Evolutionary conservation across 2,888 invertebrate genomes (phyloP).

Genomic region (Lepidochrysops patricia): DNA sequence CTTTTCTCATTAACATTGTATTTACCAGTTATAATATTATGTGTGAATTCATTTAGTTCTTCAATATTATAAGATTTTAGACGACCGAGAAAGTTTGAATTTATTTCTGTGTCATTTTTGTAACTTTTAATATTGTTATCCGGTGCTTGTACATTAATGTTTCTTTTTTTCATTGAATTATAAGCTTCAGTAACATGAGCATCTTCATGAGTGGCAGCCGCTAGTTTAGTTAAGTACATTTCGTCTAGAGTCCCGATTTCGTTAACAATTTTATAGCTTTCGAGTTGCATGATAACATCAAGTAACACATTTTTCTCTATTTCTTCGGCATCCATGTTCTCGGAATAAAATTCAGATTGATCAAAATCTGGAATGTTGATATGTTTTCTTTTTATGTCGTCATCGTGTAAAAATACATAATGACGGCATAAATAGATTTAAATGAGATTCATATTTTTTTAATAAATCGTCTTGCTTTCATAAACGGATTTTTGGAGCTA

Average conservation of each 20-base stretch:
- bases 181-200: constrained; percentile 29
- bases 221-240: constrained; percentile 47
- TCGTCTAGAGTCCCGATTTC: constrained; percentile 44
- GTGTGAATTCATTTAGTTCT: constrained; percentile 35
- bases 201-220: constrained; percentile 41
- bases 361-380: constrained; percentile 28
- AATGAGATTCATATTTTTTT: too few relatives aligned
- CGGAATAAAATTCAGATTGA: constrained; percentile 32
- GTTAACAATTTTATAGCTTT: neutral
- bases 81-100: constrained; percentile 37
- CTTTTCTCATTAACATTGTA: constrained; percentile 36
- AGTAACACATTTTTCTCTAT: constrained; percentile 43
- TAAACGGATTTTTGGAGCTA: too few relatives aligned
- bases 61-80: constrained; percentile 50
- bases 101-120: constrained; percentile 28
- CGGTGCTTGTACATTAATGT: constrained; percentile 28
- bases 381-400: too few relatives aligned
- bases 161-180: constrained; percentile 39
- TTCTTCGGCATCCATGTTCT: constrained; percentile 39
- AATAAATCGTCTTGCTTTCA: too few relatives aligned
- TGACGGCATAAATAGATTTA: too few relatives aligned
- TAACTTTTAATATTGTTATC: constrained; percentile 4
- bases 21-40: constrained; percentile 35
- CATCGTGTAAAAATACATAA: too few relatives aligned
- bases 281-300: constrained; percentile 23